A percentile compares a stretch with the other conserved stretches of the same genome.
phyloP scores from a whole-genome alignment of 2,797 vertebrate species.

The Lagocephalus sceleratus region DNA sequence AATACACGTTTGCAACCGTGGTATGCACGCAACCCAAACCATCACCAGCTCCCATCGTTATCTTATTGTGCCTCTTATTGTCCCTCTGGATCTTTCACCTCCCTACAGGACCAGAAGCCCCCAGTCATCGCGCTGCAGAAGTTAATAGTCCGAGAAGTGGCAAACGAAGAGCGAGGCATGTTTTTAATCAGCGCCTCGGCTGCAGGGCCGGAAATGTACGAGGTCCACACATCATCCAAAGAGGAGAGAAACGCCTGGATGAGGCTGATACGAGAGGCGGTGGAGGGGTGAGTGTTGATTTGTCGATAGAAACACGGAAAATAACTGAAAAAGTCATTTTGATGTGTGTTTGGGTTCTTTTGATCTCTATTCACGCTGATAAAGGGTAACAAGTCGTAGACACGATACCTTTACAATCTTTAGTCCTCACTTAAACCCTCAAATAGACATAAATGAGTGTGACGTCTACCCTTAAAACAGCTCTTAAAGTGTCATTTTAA shows the following conservation, averaged over 20 bases:
- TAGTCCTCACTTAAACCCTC: not conserved
- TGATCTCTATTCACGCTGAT: too few species aligned
- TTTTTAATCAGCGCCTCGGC: constrained; percentile 93
- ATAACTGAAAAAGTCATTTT: not conserved
- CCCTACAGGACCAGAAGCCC: constrained; percentile 90
- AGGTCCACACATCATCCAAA: constrained; percentile 87
- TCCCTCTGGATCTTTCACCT: too few species aligned
- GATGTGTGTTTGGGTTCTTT: not conserved
- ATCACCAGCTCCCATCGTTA: not conserved
- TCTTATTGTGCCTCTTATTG: too few species aligned
- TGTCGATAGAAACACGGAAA: too few species aligned
- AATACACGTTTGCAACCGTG: constrained; percentile 91
- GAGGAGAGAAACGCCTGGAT: constrained; percentile 95
- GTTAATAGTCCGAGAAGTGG: constrained; percentile 94
- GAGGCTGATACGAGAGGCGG: constrained; percentile 89
- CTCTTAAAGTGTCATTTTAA: not conserved
- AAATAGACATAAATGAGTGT: not conserved
- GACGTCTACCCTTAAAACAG: not conserved
- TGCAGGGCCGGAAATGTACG: constrained; percentile 95
- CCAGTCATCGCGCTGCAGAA: constrained; percentile 92
- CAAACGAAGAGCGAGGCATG: constrained; percentile 94
- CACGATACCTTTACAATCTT: too few species aligned
- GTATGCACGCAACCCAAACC: constrained; percentile 68
- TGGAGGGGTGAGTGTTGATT: constrained; percentile 80
- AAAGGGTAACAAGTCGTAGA: too few species aligned